Percentiles rank a stretch among this genome's conserved stretches.
Evolutionary conservation across 2,888 invertebrate genomes (phyloP).

Genomic region (Parelbella ahira): DNA sequence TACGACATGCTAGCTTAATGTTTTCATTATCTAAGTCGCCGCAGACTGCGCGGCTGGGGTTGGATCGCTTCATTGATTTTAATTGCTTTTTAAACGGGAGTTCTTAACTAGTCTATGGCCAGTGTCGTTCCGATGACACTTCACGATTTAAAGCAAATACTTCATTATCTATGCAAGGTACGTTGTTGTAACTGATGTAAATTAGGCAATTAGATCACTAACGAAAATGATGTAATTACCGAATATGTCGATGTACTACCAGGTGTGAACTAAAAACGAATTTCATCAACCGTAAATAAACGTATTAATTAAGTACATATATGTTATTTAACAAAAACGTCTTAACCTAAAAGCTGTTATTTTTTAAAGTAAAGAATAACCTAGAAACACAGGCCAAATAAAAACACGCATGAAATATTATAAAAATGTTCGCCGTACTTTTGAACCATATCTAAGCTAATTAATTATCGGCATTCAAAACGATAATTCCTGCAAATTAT

Average conservation of each 20-base stretch:
- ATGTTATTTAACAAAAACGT: too few relatives aligned
- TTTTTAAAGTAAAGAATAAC: too few relatives aligned
- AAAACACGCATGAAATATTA: too few relatives aligned
- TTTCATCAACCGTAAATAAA: too few relatives aligned
- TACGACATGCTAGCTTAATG: slow-evolving; percentile 37
- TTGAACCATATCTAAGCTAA: slow-evolving; percentile 35
- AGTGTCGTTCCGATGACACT: slow-evolving; percentile 12
- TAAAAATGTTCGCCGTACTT: slow-evolving; percentile 12
- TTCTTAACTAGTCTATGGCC: slow-evolving; percentile 36
- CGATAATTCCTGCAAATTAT: slow-evolving; percentile 54
- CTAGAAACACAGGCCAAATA: too few relatives aligned
- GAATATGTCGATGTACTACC: too few relatives aligned
- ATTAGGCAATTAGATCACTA: too few relatives aligned
- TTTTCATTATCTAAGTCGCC: slow-evolving; percentile 48
- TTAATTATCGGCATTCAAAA: slow-evolving; percentile 47
- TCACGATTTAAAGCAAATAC: slow-evolving; percentile 3
- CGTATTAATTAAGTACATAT: too few relatives aligned
- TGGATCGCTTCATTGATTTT: slow-evolving; percentile 51
- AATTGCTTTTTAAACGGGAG: slow-evolving; percentile 56
- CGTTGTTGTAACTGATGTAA: too few relatives aligned
- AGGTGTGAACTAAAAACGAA: too few relatives aligned
- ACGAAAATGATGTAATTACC: too few relatives aligned
- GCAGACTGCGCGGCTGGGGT: slow-evolving; percentile 33
- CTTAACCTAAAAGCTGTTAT: too few relatives aligned
- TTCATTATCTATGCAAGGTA: not conserved